Conservation (phyloP, 2,113 vertebrate species). For the Poecilia latipinna region DNA sequence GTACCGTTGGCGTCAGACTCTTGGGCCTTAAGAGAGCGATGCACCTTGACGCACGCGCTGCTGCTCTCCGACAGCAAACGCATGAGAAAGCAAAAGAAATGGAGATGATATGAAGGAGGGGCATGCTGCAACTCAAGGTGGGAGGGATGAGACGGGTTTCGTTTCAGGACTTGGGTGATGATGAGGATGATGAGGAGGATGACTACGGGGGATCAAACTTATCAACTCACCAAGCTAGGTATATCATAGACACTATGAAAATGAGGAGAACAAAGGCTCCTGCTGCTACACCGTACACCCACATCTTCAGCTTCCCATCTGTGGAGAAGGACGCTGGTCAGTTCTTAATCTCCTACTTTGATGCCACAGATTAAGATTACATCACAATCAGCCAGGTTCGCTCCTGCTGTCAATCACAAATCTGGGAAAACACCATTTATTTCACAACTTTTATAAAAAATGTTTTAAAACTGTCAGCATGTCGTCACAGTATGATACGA, state of each 20-base stretch:
- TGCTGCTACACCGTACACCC: conserved; percentile 98
- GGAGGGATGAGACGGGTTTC: background rate
- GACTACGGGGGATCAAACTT: conserved; percentile 33
- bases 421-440: too few relatives aligned
- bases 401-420: too few relatives aligned
- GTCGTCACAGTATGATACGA: too few relatives aligned
- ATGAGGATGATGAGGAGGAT: conserved; percentile 30
- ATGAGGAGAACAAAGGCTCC: conserved; percentile 96
- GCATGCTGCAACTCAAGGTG: conserved; percentile 9
- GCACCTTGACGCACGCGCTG: conserved; percentile 72
- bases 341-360: conserved; percentile 10
- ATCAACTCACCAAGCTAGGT: conserved; percentile 98
- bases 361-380: background rate
- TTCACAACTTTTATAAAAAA: too few relatives aligned
- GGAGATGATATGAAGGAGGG: conserved; percentile 25
- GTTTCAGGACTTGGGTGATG: conserved; percentile 39
- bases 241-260: conserved; percentile 99
- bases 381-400: background rate
- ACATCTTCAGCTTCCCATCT: conserved; percentile 99
- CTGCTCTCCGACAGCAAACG: conserved; percentile 59
- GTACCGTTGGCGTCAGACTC: conserved; percentile 69
- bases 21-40: conserved; percentile 72
- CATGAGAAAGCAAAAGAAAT: conserved; percentile 31
- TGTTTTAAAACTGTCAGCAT: too few relatives aligned
- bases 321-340: conserved; percentile 57